These are phyloP conservation scores for Cephalopachus bancanus DNA, from an alignment of 2,797 vertebrate genomes.

Conservation along the genomic window DNA sequence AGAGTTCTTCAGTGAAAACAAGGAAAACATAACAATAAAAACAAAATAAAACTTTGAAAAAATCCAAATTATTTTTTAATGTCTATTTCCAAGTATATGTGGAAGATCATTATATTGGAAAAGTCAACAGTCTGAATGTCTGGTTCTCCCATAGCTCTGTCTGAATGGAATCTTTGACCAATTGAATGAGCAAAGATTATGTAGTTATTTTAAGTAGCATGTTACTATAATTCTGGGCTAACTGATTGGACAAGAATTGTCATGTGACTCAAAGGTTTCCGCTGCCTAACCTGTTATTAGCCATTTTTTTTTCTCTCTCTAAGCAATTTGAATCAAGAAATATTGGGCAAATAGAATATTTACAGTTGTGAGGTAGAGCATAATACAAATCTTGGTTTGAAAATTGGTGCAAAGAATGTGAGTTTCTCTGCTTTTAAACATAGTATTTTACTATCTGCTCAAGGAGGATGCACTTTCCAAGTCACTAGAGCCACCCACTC, in stretches of 20 bases:
- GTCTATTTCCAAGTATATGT: background rate
- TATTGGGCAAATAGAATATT: background rate
- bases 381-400: background rate
- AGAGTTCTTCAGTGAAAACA: background rate
- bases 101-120: background rate
- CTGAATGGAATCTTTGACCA: background rate
- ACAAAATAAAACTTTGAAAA: conserved; percentile 9
- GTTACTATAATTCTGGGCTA: background rate
- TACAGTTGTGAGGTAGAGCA: background rate
- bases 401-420: background rate
- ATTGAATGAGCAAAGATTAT: background rate
- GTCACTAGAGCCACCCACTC: background rate
- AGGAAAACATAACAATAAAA: background rate
- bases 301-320: background rate
- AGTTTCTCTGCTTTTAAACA: background rate
- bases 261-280: background rate
- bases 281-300: background rate
- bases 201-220: background rate
- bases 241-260: background rate
- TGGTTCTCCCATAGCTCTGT: background rate
- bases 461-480: background rate
- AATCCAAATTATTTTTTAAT: background rate
- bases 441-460: background rate
- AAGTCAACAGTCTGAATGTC: background rate
- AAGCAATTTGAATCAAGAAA: conserved; percentile 26